phyloP scores from a whole-genome alignment of 2,888 invertebrate species.

The Altica lythri region DNA sequence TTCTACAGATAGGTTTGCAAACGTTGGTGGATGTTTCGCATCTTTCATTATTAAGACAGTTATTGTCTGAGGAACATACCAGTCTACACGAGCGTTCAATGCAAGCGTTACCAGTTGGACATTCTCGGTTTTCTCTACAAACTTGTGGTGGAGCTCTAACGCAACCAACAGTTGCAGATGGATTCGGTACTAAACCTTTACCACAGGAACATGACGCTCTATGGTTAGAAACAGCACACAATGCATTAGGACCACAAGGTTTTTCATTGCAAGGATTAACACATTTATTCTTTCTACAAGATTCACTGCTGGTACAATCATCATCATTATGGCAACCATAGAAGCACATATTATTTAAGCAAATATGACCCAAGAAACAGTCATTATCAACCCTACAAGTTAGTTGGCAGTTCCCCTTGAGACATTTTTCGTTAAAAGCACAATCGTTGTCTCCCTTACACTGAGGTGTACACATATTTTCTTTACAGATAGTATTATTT shows the following conservation, averaged over 20 bases:
- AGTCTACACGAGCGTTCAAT: slow-evolving; percentile 75
- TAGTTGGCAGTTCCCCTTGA: slow-evolving; percentile 80
- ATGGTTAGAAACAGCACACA: slow-evolving; percentile 79
- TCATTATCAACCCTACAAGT: slow-evolving; percentile 91
- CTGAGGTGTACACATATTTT: slow-evolving; percentile 79
- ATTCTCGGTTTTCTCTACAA: slow-evolving; percentile 80
- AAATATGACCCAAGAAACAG: slow-evolving; percentile 90
- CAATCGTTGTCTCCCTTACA: slow-evolving; percentile 81
- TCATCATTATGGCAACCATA: slow-evolving; percentile 86
- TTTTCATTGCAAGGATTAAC: slow-evolving; percentile 75
- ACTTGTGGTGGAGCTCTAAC: slow-evolving; percentile 76
- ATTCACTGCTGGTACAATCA: slow-evolving; percentile 84
- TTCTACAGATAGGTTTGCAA: slow-evolving; percentile 81
- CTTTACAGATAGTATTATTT: slow-evolving; percentile 73
- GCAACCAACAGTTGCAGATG: slow-evolving; percentile 86
- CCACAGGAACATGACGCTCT: slow-evolving; percentile 82
- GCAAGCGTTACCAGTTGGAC: slow-evolving; percentile 68
- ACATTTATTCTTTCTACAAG: slow-evolving; percentile 81
- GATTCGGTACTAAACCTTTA: slow-evolving; percentile 81
- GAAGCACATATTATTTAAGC: slow-evolving; percentile 82
- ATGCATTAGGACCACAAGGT: slow-evolving; percentile 85
- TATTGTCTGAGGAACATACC: slow-evolving; percentile 74
- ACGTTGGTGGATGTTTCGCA: slow-evolving; percentile 72
- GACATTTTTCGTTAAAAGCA: slow-evolving; percentile 88
- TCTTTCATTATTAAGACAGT: slow-evolving; percentile 82